phyloP scores from a whole-genome alignment of 2,888 invertebrate species.

The Spodoptera littoralis region DNA sequence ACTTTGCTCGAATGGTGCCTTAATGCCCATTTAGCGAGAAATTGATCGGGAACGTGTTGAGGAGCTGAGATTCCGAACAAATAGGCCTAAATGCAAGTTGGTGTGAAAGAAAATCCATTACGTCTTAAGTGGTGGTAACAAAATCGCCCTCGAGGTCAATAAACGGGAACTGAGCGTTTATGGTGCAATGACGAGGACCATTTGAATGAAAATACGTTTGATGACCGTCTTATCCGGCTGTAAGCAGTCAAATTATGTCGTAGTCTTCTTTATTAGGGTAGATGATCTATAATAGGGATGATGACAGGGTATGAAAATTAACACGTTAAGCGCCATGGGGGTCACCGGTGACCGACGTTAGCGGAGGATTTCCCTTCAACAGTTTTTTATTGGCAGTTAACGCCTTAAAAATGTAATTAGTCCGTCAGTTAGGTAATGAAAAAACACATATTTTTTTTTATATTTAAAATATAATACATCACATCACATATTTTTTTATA shows the following conservation, averaged over 20 bases:
- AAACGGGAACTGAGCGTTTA: slow-evolving; percentile 41
- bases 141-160: slow-evolving; percentile 38
- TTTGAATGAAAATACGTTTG: slow-evolving; percentile 55
- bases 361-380: no score
- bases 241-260: slow-evolving; percentile 42
- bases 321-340: no score
- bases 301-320: no score
- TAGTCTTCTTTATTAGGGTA: slow-evolving; percentile 47
- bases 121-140: slow-evolving; percentile 34
- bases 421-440: no score
- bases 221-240: slow-evolving; percentile 27
- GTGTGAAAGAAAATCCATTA: slow-evolving; percentile 49
- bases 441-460: no score
- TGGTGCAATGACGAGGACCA: slow-evolving; percentile 39
- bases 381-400: no score
- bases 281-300: not conserved
- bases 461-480: no score
- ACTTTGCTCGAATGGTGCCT: slow-evolving; percentile 74
- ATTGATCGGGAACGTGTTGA: slow-evolving; percentile 65
- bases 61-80: slow-evolving; percentile 36
- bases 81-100: slow-evolving; percentile 38
- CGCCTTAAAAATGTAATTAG: no score
- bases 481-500: no score
- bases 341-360: no score
- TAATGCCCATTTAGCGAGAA: slow-evolving; percentile 71